Evolutionary conservation across 2,113 vertebrate genomes (phyloP), one percentile per base, ranked within the genome.

Genomic region (Vicugna pacos): DNA sequence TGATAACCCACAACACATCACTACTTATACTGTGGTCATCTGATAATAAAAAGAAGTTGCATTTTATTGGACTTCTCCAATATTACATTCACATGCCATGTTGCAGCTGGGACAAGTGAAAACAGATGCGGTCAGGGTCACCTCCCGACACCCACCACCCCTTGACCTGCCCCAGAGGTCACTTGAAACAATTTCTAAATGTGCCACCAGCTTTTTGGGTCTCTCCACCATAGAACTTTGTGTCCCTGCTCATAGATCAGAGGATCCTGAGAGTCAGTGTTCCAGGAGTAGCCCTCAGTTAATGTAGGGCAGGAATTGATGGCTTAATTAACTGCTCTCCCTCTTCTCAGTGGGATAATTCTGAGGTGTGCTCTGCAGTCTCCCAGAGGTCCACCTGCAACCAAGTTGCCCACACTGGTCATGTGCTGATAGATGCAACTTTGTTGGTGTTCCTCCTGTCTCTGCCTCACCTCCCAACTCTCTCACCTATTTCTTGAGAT

Each of bases 341-440:
- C 2, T 95, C 30, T 65, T 50, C 60, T 26, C 30, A 35, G 46
- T 3, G 6, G 62, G 24, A 30, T 5, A 28, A 3, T 58, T 87
- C 52, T 46, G 67, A 24, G 26, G 12, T 62, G 3, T 4, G 30
- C n/a, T 62, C n/a, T 50, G 16, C 7, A 73, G 95, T 65, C 70
- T 88, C 42, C 50, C 42, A 26, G 52, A 50, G 30, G 24, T 42
- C 30, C 17, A 70, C 76, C 56, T n/a, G 28, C 58, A 46, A 16
- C 16, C 20, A 7, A 76, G 9, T 1, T 54, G 69, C 32, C 70
- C 52, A 60, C 17, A 24, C 28, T 17, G 64, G 62, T 26, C 38
- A 24, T 0, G 9, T 17, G 9, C 32, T 48, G 8, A 13, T 0
- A 0, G 16, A 28, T 22, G 20, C 32, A 6, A 16, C 16, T 58